Conservation (phyloP, 1,140 invertebrate species). For the Bombus breviceps region DNA sequence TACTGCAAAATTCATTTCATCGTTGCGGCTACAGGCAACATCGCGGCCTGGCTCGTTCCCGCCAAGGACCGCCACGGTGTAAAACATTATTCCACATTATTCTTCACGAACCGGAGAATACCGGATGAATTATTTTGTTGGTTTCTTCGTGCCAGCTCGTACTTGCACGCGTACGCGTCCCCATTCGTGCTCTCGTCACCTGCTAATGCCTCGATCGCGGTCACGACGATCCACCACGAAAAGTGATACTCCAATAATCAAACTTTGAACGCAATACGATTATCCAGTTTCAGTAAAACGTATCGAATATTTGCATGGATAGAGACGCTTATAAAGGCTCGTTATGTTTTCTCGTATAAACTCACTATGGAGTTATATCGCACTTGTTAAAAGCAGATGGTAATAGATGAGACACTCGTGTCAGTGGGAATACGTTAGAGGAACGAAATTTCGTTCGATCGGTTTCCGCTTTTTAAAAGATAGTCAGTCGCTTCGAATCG, state of each 20-base stretch:
- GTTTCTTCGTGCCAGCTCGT: slow-evolving; percentile 42
- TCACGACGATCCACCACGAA: too few species aligned
- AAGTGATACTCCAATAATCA: not conserved
- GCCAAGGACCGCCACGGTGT: slow-evolving; percentile 42
- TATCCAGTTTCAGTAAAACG: too few species aligned
- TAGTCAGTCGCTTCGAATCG: too few species aligned
- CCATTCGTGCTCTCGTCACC: not conserved
- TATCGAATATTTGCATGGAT: too few species aligned
- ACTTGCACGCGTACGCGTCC: not conserved
- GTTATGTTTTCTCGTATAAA: too few species aligned
- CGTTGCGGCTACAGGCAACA: slow-evolving; percentile 20
- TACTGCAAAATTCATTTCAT: slow-evolving; percentile 63
- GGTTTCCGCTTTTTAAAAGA: too few species aligned
- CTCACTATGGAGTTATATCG: too few species aligned
- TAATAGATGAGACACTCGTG: too few species aligned
- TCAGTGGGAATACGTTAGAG: too few species aligned
- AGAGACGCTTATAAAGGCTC: too few species aligned
- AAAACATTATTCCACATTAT: slow-evolving; percentile 69
- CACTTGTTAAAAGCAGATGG: too few species aligned
- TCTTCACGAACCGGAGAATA: slow-evolving; percentile 51
- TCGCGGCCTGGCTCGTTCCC: slow-evolving; percentile 3
- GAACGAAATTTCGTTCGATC: too few species aligned
- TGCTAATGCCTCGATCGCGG: not conserved
- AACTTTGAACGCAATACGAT: not conserved
- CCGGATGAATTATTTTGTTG: slow-evolving; percentile 57